A percentile compares a stretch with the other conserved stretches of the same genome.
These are phyloP conservation scores for Brachionus paranguensis DNA, from an alignment of 1,140 invertebrate genomes.

Conservation along the genomic window DNA sequence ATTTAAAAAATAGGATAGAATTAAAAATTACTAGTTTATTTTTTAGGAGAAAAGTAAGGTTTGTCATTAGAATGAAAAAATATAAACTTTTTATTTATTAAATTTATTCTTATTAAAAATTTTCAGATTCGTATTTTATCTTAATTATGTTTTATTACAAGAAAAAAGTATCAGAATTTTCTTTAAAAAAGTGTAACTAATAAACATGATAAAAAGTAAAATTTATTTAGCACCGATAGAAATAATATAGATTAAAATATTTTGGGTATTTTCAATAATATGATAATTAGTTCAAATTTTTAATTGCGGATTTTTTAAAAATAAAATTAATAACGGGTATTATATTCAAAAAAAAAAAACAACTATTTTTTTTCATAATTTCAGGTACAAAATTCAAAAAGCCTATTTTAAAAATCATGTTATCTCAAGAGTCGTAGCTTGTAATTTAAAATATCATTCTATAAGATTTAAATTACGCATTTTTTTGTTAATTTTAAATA, in stretches of 20 bases:
- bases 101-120: neutral
- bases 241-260: neutral
- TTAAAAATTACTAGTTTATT: neutral
- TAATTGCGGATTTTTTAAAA: neutral
- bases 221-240: neutral
- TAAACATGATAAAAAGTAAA: neutral
- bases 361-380: neutral
- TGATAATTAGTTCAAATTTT: neutral
- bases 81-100: neutral
- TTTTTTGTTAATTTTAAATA: neutral
- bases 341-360: neutral
- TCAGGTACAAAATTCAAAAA: neutral
- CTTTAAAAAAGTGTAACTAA: neutral
- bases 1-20: too few species aligned
- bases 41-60: neutral
- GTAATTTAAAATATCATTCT: too few species aligned
- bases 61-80: neutral
- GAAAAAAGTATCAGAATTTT: neutral
- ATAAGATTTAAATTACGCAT: neutral
- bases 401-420: too few species aligned
- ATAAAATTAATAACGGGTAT: neutral
- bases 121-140: neutral
- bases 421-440: too few species aligned
- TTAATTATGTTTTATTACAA: neutral
- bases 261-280: neutral